Conservation (phyloP, 2,797 vertebrate genomes). For the Syngnathus rostellatus region DNA sequence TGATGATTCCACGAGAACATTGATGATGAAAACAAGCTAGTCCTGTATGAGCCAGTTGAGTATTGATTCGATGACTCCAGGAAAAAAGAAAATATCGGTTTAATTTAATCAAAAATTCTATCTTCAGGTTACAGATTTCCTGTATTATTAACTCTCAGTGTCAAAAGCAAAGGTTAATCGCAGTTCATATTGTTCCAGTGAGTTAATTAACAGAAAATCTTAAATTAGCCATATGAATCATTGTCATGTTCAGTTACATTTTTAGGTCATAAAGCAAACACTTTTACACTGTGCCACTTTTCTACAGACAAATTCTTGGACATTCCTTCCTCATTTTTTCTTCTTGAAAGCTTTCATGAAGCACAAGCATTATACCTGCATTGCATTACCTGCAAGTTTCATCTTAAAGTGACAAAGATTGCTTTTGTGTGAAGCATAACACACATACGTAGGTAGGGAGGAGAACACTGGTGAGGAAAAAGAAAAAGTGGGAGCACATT, state of each 20-base stretch:
- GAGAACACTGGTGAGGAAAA: neutral
- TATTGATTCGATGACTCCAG: neutral
- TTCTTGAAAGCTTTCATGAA: conserved; percentile 24
- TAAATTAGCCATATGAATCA: conserved; percentile 2
- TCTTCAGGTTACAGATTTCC: neutral
- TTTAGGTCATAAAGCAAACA: conserved; percentile 33
- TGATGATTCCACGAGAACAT: neutral
- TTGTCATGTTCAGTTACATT: conserved; percentile 39
- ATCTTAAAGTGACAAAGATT: conserved; percentile 2
- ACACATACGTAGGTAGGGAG: neutral
- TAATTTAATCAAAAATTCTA: neutral
- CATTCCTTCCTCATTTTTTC: conserved; percentile 9
- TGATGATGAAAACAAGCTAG: neutral
- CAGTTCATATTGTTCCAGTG: neutral
- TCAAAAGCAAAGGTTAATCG: neutral
- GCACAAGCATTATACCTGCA: conserved; percentile 30
- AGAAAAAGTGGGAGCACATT: neutral
- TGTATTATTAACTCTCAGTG: neutral
- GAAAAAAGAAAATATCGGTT: neutral
- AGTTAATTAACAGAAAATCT: neutral
- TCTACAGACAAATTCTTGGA: conserved; percentile 18
- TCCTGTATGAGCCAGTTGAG: neutral
- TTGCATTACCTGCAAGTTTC: conserved; percentile 17
- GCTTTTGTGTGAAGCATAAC: neutral
- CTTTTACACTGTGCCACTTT: conserved; percentile 31